Conservation (phyloP, 1,140 invertebrate species). For the Acyrthosiphon pisum region DNA sequence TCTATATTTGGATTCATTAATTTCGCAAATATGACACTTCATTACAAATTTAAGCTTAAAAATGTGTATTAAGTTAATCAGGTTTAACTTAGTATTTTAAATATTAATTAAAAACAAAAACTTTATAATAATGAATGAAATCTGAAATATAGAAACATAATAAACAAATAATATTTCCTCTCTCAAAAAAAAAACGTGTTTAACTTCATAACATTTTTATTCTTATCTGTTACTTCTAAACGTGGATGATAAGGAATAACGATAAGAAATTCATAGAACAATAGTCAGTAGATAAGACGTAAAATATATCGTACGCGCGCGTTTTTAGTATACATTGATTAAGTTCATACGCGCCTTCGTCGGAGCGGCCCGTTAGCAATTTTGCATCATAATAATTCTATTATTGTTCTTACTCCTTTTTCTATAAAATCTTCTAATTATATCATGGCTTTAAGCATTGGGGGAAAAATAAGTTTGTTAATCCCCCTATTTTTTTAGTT, state of each 20-base stretch:
- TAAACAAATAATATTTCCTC: not conserved
- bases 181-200: not conserved
- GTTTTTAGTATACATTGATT: no score
- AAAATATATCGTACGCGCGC: no score
- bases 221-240: not conserved
- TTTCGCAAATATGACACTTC: constrained; percentile 46
- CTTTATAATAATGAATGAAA: not conserved
- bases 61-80: not conserved
- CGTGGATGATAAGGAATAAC: not conserved
- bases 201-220: not conserved
- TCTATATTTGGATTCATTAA: constrained; percentile 29
- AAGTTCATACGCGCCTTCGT: no score
- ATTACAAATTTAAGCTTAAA: not conserved
- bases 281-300: no score
- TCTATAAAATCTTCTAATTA: no score
- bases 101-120: not conserved
- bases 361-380: no score
- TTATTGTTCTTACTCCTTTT: no score
- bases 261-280: no score
- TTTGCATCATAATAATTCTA: no score
- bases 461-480: no score
- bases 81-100: not conserved
- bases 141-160: not conserved
- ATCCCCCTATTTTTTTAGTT: no score
- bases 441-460: no score